Evolutionary conservation across 1,140 invertebrate species (phyloP), one percentile per base, ranked within the genome.

Genomic region (Brachionus paranguensis): DNA sequence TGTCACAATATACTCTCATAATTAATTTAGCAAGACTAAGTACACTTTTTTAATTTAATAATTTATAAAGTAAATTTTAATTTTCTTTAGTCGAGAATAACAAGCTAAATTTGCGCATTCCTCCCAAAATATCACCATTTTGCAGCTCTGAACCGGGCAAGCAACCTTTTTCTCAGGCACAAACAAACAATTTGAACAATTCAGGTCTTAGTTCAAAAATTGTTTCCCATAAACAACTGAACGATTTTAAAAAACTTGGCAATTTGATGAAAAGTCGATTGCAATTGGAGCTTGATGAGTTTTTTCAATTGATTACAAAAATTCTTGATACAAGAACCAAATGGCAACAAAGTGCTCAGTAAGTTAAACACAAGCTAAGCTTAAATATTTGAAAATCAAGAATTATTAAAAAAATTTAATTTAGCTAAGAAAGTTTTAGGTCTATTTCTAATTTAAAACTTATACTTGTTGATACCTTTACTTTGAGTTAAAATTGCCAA

Each of bases 1-100:
- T 81, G 53, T 81, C 37, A 10, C 53, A 64, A 12, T 81, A 81
- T 29, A 33, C 64, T 81, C 60, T 81, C 27, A 45, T 81, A 41
- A 45, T 81, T 45, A 81, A 60, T 41, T 37, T 60, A 10, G 53
- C 53, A 11, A 37, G 64, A 64, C 20, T 81, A 68, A 47, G 78
- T 81, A 81, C 24, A 33, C 27, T 72, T 41, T 43, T 43, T 43
- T 33, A 29, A 45, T 53, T 29, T 10, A 5, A 27, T 2, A 76
- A 50, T 12, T 1, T 50, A 27, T 20, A 29, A 10, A 27, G 12
- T n/a, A 12, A 50, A 76, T 50, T 76, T 50, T 50, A 29, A 14
- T 37, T 76, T 76, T 2, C 12, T 27, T 24, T n/a, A 72, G 68
- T 72, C 45, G 68, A 72, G n/a, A 72, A 20, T 10, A 41, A 72